phyloP scores from a whole-genome alignment of 2,113 vertebrate species.

The Acrocephalus arundinaceus region DNA sequence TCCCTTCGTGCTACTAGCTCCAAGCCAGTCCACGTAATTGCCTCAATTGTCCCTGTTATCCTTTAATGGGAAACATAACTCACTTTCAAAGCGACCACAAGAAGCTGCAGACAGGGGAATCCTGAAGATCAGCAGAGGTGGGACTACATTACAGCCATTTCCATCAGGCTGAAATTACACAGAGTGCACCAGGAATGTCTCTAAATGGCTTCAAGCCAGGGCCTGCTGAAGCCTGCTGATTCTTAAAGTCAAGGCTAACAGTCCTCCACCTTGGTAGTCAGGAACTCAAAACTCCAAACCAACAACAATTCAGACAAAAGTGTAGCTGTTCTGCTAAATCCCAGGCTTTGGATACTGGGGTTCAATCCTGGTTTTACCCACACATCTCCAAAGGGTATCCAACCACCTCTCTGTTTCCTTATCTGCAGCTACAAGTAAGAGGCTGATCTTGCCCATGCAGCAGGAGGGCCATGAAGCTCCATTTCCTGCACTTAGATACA shows the following conservation, averaged over 20 bases:
- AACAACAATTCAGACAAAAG: not conserved
- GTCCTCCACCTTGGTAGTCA: not conserved
- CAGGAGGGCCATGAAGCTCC: not conserved
- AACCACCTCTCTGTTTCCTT: not conserved
- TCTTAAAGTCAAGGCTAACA: not conserved
- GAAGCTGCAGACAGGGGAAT: slow-evolving; percentile 75
- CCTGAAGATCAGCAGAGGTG: slow-evolving; percentile 78
- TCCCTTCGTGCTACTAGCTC: slow-evolving; percentile 45
- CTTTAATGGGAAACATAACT: slow-evolving; percentile 77
- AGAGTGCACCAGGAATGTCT: slow-evolving; percentile 57
- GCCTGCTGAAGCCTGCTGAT: slow-evolving; percentile 3
- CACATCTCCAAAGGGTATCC: not conserved
- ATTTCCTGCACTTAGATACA: not conserved
- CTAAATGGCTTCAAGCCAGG: slow-evolving; percentile 68
- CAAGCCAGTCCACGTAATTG: slow-evolving; percentile 68
- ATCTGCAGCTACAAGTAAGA: not conserved
- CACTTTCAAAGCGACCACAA: slow-evolving; percentile 69
- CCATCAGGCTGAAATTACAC: slow-evolving; percentile 68
- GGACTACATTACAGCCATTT: slow-evolving; percentile 49
- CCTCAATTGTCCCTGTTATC: slow-evolving; percentile 72
- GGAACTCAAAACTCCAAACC: not conserved
- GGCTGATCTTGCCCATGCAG: not conserved
- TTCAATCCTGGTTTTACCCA: not conserved
- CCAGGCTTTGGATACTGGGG: not conserved
- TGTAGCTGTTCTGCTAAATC: not conserved